Base-by-base conservation (phyloP, 2,888 invertebrate genomes). In the Thymelicus lineola region DNA sequence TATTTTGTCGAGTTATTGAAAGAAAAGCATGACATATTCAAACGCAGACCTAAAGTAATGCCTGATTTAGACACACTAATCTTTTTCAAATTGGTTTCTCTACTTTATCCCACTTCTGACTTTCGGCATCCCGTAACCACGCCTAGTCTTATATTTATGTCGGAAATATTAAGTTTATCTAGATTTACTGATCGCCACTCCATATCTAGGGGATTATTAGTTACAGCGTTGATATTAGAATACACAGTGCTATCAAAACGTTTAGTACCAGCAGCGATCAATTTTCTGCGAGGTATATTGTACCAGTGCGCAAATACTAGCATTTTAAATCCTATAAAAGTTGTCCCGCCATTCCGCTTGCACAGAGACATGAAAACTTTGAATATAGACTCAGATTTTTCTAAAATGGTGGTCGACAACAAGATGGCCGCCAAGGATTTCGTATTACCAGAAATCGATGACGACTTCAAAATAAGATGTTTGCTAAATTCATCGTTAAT, bases 81-180 rank as follows among this genome's bases (percentile, higher is more conserved):
- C 74, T 96, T 97, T 81, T 96, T 99, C 72, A 98, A 98, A 90
- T 82, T 98, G 74, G 94, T 98, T 5, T 96, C 97, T 7, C 87
- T 97, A 57, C 84, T 99, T 66, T 99, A 97, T 88, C 97, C 98
- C 0, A 96, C 98, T 0, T 98, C 98, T 0, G 99, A 99, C 89
- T 98, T 97, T 84, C 94, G 96, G 53, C 99, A 99, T 94, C 96
- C 96, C 0, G 95, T 99, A 5, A 96, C 97, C n/a, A 97, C 97
- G 14, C 98, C 98, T n/a, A 93, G 94, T 77, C 93, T 97, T 76
- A 93, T 97, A 74, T 97, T 98, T 77, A 97, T 98, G 89, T 95
- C 96, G 50, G 96, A 98, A 85, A 96, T 98, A 80, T 86, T 98
- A 77, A 93, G 94, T 3, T 91, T 93, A 77, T 95, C 96, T 66